Percentiles rank a stretch among this genome's conserved stretches.
Conservation (phyloP, 2,797 vertebrate species). For the Limnodromus scolopaceus region DNA sequence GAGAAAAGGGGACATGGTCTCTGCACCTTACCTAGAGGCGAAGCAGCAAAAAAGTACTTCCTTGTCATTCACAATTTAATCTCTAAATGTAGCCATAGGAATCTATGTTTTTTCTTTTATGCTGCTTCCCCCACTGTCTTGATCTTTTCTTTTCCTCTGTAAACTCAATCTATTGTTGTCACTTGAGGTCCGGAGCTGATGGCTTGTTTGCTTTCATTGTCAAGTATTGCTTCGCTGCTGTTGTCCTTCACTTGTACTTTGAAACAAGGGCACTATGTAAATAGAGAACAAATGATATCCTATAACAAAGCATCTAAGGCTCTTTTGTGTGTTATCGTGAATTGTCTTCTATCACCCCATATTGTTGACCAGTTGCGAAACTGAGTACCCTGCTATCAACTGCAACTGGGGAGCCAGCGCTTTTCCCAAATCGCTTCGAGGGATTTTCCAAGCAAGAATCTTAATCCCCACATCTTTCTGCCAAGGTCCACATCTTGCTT, state of each 20-base stretch:
- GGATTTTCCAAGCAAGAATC: background rate
- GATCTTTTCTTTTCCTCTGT: background rate
- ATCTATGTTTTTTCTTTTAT: background rate
- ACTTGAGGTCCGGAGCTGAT: constrained; percentile 2
- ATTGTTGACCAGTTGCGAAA: background rate
- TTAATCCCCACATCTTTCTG: background rate
- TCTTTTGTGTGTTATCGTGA: constrained; percentile 3
- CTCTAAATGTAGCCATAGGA: background rate
- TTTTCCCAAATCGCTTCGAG: background rate
- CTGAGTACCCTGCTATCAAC: background rate
- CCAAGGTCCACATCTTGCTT: background rate
- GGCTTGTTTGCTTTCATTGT: constrained; percentile 55
- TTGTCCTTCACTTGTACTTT: constrained; percentile 33
- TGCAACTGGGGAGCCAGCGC: background rate
- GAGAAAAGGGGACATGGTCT: background rate
- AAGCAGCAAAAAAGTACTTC: background rate
- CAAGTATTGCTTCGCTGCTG: background rate
- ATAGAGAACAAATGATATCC: constrained; percentile 15
- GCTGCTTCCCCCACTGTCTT: background rate
- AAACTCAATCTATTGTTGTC: background rate
- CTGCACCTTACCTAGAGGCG: background rate
- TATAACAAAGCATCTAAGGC: background rate
- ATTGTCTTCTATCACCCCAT: background rate
- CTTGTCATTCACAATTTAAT: background rate
- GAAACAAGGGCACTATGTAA: constrained; percentile 48